Evolutionary conservation across 2,797 vertebrate genomes (phyloP).

Genomic region (Glossophaga mutica): DNA sequence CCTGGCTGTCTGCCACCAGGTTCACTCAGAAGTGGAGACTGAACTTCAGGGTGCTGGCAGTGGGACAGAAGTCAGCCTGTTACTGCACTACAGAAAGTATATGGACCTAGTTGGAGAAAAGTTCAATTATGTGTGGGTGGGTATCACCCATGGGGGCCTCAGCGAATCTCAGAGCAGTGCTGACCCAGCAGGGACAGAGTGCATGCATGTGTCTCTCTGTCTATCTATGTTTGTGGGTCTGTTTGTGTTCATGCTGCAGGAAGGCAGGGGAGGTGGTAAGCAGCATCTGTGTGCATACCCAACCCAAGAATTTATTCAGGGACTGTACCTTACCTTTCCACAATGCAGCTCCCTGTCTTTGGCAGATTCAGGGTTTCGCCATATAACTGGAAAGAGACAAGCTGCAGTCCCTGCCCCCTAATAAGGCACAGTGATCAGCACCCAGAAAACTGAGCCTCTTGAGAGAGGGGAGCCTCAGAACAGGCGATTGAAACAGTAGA

Average conservation of each 20-base stretch:
- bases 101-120: neutral
- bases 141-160: no score
- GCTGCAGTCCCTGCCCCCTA: neutral
- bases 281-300: neutral
- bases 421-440: rapidly evolving
- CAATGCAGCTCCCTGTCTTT: neutral
- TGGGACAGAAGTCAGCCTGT: neutral
- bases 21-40: neutral
- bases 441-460: neutral
- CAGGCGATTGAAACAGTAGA: neutral
- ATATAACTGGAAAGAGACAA: neutral
- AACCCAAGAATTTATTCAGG: neutral
- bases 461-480: neutral
- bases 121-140: neutral
- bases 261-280: no score
- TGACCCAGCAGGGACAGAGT: neutral
- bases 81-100: rapidly evolving
- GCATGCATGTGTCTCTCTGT: neutral
- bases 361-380: neutral
- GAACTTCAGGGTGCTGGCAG: neutral
- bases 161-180: neutral
- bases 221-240: neutral
- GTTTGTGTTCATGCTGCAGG: neutral
- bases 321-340: neutral
- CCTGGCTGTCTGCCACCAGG: neutral